Evolutionary conservation across 2,113 vertebrate genomes (phyloP).

Genomic region (Xiphophorus hellerii): DNA sequence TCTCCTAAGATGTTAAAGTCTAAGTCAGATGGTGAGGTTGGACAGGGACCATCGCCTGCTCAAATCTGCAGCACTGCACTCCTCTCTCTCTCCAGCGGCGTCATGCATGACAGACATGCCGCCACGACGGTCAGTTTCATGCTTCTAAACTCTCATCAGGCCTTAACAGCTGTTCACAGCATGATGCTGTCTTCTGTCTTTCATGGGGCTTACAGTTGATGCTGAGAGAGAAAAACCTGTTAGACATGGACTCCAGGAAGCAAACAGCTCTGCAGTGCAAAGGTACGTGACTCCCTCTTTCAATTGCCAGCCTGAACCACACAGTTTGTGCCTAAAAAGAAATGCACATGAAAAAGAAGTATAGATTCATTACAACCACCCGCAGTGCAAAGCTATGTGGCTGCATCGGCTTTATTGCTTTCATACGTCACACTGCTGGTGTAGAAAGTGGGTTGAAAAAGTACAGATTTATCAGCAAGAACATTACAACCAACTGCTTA

Average conservation of each 20-base stretch:
- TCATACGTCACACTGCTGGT: neutral
- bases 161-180: neutral
- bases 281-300: conserved; percentile 77
- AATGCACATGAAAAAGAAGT: neutral
- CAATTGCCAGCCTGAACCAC: neutral
- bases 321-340: neutral
- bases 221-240: conserved; percentile 78
- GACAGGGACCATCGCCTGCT: conserved; percentile 64
- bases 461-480: neutral
- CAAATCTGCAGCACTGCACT: conserved; percentile 66
- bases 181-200: conserved; percentile 11
- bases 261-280: conserved; percentile 86
- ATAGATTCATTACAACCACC: neutral
- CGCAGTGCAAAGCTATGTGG: neutral
- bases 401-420: neutral
- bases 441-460: neutral
- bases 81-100: conserved; percentile 78
- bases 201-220: conserved; percentile 70
- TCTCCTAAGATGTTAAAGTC: conserved; percentile 85
- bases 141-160: neutral
- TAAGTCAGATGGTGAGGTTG: conserved; percentile 81
- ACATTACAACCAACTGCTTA: neutral
- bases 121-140: conserved; percentile 79
- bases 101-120: conserved; percentile 82
- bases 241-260: conserved; percentile 89